These are phyloP conservation scores for Caenorhabditis auriculariae DNA, from an alignment of 2,888 invertebrate species.

Conservation along the genomic window DNA sequence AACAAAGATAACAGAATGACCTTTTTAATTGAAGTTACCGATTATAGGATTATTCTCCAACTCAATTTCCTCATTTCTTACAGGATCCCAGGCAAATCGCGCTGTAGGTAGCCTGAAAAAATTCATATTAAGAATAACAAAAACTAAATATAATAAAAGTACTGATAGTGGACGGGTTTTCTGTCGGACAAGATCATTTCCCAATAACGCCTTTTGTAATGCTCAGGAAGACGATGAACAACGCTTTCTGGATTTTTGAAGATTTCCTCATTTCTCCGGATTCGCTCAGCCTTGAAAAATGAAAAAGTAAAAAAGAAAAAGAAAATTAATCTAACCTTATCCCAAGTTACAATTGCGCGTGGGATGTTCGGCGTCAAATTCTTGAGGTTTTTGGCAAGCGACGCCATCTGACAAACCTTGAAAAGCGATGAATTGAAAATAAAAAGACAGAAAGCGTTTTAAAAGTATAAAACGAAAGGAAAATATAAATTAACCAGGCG, in stretches of 20 bases:
- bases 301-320: neutral
- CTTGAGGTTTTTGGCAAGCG: slow-evolving; percentile 55
- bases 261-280: slow-evolving; percentile 58
- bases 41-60: slow-evolving; percentile 43
- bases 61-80: slow-evolving; percentile 46
- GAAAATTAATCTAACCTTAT: slow-evolving; percentile 30
- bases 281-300: slow-evolving; percentile 42
- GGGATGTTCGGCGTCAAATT: slow-evolving; percentile 42
- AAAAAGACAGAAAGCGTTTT: no score
- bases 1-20: no score
- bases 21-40: no score
- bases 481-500: no score
- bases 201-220: slow-evolving; percentile 58
- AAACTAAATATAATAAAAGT: neutral
- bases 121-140: neutral
- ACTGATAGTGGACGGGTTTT: slow-evolving; percentile 65
- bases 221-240: slow-evolving; percentile 59
- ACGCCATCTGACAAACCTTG: no score
- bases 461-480: no score
- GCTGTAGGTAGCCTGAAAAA: slow-evolving; percentile 41
- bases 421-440: no score
- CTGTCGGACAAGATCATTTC: slow-evolving; percentile 59
- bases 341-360: slow-evolving; percentile 56
- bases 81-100: slow-evolving; percentile 44
- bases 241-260: slow-evolving; percentile 57